These are phyloP conservation scores for Cephalopterus ornatus DNA, from an alignment of 2,113 vertebrate species.

Conservation along the genomic window DNA sequence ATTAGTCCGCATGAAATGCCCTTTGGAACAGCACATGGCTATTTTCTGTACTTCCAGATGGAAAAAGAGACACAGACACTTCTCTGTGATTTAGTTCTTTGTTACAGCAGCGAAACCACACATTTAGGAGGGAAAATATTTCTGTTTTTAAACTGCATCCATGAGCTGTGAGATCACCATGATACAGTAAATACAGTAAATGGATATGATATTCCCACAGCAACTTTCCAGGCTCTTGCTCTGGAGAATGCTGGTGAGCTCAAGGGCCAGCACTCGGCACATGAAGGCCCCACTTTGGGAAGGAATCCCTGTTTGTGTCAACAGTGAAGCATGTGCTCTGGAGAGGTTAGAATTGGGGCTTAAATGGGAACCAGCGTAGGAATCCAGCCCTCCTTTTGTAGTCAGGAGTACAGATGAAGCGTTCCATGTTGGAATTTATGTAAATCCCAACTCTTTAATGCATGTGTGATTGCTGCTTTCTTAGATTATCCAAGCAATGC, in stretches of 20 bases:
- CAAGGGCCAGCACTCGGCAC: neutral
- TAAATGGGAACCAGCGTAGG: conserved; percentile 4
- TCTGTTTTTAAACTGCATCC: neutral
- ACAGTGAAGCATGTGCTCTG: conserved; percentile 34
- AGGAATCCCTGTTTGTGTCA: conserved; percentile 37
- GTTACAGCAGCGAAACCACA: neutral
- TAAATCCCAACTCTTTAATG: neutral
- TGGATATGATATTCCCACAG: conserved; percentile 7
- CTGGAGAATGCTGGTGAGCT: neutral
- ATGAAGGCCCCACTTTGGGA: conserved; percentile 1
- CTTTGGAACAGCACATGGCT: neutral
- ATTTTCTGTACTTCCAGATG: neutral
- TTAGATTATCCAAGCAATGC: neutral
- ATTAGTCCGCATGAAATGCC: neutral
- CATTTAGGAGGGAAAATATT: neutral
- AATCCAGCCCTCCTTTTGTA: neutral
- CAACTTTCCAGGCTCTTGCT: conserved; percentile 5
- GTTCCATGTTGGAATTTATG: neutral
- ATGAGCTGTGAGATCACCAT: neutral
- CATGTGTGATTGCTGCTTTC: neutral
- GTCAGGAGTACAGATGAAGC: neutral
- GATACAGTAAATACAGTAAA: neutral
- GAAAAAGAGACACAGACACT: neutral
- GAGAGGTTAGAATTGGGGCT: conserved; percentile 30
- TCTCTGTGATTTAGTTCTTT: neutral